Base-by-base conservation (phyloP, 37 sponge, comb jelly and placozoan species). In the Diacarnus erythraeanus region DNA sequence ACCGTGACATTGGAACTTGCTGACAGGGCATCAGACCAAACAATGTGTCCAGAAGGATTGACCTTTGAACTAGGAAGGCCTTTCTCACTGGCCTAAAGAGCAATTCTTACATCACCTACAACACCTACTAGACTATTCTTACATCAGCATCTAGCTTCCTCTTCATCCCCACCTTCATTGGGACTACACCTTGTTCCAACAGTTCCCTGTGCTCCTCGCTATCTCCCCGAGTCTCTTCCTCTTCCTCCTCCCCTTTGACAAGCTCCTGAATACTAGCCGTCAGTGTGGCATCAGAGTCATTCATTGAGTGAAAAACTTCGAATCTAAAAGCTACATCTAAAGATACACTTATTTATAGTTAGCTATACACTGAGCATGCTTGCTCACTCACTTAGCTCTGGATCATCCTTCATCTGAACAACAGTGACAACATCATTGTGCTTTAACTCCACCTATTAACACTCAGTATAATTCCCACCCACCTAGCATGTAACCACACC, bases 401-500 rank as follows among this genome's bases (percentile, higher is more conserved):
- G 76, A 47, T 33, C 51, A 25, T 88, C 78, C 39, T 60, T 83
- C 10, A 64, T 56, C 39, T 40, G 36, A 8, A 83, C 84, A 12
- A 83, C 57, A 38, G 44, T 75, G 42, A 82, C 83, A 39, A 77
- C 22, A n/a, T 82, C 78, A 38, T 38, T 70, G 59, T 72, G 5
- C 23, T 54, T 26, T 57, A 83, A 26, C 71, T 87, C 64, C 59
- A 71, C 76, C 83, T 83, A 56, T 31, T 25, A 44, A 27, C 68
- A 1, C 29, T 15, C 57, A 38, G 0, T 60, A 4, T 34, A 30
- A 35, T 31, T 9, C 35, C 9, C 35, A n/a, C 58, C 57, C 38
- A 57, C 43, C 38, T n/a, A n/a, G n/a, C n/a, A n/a, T 44, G 25
- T 20, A 20, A n/a, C 18, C 15, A 44, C 56, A 74, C 78, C 22